Base-by-base conservation (phyloP, 30 jellyfish, hydroid and myxozoan species). In the Haliclystus octoradiatus region DNA sequence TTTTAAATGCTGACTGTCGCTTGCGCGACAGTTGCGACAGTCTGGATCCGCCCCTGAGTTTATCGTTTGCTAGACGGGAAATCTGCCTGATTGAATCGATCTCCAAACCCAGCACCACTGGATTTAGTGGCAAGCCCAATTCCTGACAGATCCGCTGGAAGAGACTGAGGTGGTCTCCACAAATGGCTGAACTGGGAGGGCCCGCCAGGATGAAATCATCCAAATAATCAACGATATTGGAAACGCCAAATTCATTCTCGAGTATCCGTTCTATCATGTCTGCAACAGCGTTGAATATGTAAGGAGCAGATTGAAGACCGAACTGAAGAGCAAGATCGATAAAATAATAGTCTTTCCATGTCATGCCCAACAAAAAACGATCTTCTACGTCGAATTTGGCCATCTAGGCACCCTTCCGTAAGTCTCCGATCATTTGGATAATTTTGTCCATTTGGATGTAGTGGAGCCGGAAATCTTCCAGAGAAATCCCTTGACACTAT, bases 271-370 rank as follows among this genome's bases (percentile, higher is more conserved):
- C 86, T 13, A 81, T 69, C 13, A 66, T 66, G 53, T 81, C 79
- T 2, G 94, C 84, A 68, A 81, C 74, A 28, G 84, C 71, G 30
- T 91, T 74, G 51, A 81, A 74, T 28, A 66, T 74, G 1, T 7
- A 19, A 19, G 94, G 94, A n/a, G 94, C 94, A 27, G 93, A 75
- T 0, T 92, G 70, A 28, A 84, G 79, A 14, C 94, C 94, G 62
- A 81, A 81, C 1, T 91, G 92, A 31, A 81, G 62, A 15, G 94
- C 94, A 27, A 81, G 31, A 33, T 81, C 94, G 31, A 81, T 73
- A 66, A 25, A 81, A 68, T 74, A 81, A 22, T 33, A 4, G 22
- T 73, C 83, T 60, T 74, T 66, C 84, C 94, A 81, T 26, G 33
- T 29, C 72, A 81, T 46, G 34, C 84, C 94, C 2, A 81, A 62